These are phyloP conservation scores for Leiothrix lutea DNA, from an alignment of 2,113 vertebrate species.

Conservation along the genomic window DNA sequence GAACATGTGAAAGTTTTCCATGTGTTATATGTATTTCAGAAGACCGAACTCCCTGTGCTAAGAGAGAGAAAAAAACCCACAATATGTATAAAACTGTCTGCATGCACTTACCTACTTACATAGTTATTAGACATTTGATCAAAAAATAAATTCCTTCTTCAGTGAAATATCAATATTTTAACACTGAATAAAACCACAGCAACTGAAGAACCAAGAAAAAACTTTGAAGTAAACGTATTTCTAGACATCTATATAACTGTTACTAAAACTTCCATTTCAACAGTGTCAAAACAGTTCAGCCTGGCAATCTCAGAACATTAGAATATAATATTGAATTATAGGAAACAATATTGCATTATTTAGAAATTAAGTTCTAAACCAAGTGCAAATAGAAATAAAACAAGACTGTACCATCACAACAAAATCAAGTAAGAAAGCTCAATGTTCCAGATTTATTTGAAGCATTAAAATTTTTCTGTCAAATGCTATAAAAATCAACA, in stretches of 20 bases:
- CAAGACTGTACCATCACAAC: not conserved
- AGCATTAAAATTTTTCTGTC: conserved; percentile 4
- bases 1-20: not conserved
- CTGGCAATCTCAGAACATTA: not conserved
- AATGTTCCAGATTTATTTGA: not conserved
- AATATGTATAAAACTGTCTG: not conserved
- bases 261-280: not conserved
- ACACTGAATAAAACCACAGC: not conserved
- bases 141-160: not conserved
- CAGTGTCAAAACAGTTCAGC: not conserved
- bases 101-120: not conserved
- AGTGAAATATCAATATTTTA: not conserved
- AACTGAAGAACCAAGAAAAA: not conserved
- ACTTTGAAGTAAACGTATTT: not conserved
- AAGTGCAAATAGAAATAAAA: not conserved
- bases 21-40: not conserved
- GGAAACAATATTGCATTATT: not conserved
- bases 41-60: not conserved
- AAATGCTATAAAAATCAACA: conserved; percentile 1
- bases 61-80: not conserved
- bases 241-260: not conserved
- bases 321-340: not conserved
- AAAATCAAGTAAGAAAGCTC: not conserved
- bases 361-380: conserved; percentile 6
- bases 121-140: not conserved